Evolutionary conservation across 2,888 invertebrate species (phyloP), one percentile per base, ranked within the genome.

Genomic region (Aporophyla nigra): DNA sequence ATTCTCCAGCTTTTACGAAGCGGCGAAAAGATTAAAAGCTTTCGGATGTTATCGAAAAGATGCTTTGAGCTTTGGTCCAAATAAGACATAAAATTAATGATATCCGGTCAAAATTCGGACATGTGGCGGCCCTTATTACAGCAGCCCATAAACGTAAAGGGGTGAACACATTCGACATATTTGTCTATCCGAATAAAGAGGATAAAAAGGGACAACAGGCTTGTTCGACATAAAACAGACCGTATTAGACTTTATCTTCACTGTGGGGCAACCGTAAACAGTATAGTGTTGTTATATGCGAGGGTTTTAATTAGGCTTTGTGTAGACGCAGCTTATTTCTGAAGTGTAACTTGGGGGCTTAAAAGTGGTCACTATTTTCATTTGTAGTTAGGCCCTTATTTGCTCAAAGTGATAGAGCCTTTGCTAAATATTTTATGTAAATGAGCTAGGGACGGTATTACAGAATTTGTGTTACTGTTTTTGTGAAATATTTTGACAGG

Each of bases 231-330:
- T 65, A 71, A 66, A 69, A 62, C 69, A 61, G 54, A 51, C 40
- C 16, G 51, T 84, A 33, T 81, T 33, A 67, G 27, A 49, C 53
- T 71, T 76, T 82, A 82, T 83, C 74, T 82, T 58, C 58, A 73
- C 51, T 71, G 53, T 40, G 40, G 21, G 24, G 40, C 5, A 49
- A 62, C 24, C 33, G 51, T 66, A 53, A 66, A 66, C 40, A 53
- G 49, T 63, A 68, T 71, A 80, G 54, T 71, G 54, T 75, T 66
- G 24, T 70, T 86, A 53, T 74, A 78, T 40, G 16, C 21, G 61
- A 72, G 70, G 61, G 65, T 73, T 80, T 86, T 85, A 86, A 85
- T 86, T 84, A 86, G 77, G 54, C 71, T 78, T 67, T 87, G 71
- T 74, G 71, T 81, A 54, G 87, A 61, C 56, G 69, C 43, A 40